These are phyloP conservation scores for Pterobdella sp. DNA, from an alignment of 2,888 invertebrate genomes.

Conservation along the genomic window DNA sequence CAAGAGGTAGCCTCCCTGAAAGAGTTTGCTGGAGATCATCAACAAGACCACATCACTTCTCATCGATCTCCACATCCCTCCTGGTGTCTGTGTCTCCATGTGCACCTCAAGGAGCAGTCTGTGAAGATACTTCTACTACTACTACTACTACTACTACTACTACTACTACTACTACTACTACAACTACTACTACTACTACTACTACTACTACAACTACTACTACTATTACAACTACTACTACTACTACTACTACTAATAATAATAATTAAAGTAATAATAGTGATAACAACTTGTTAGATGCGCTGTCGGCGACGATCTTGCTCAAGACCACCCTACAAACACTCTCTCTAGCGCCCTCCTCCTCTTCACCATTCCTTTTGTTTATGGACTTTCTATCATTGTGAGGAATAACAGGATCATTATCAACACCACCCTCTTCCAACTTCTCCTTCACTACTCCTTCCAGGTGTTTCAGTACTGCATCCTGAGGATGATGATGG, in stretches of 20 bases:
- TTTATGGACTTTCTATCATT: too few species aligned
- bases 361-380: neutral
- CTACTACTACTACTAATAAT: neutral
- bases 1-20: constrained; percentile 22
- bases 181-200: constrained; percentile 14
- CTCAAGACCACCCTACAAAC: neutral
- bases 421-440: neutral
- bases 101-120: neutral
- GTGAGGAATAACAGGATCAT: too few species aligned
- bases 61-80: neutral
- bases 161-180: constrained; percentile 15
- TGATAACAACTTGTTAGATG: too few species aligned
- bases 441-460: constrained; percentile 8
- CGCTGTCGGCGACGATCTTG: too few species aligned
- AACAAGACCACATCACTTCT: neutral
- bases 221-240: constrained; percentile 2
- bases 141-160: constrained; percentile 16
- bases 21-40: constrained; percentile 3
- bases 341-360: neutral
- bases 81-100: neutral
- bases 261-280: neutral
- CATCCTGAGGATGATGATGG: too few species aligned
- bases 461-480: constrained; percentile 22
- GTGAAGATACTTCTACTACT: constrained; percentile 10
- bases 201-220: constrained; percentile 13